Base-by-base conservation (phyloP, 2,888 invertebrate genomes). In the Lycophotia porphyrea region DNA sequence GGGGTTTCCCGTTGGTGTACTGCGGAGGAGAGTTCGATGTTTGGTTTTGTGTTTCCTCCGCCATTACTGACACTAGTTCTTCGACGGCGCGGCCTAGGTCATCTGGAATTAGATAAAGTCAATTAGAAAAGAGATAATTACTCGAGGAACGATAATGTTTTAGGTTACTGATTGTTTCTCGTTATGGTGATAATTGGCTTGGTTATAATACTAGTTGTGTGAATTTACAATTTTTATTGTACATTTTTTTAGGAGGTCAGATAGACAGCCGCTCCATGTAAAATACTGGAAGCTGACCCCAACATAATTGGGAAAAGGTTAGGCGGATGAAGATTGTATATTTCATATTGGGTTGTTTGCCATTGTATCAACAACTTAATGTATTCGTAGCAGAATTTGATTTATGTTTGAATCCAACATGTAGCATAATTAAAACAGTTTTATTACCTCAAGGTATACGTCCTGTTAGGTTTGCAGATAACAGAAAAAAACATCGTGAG, bases 81-180 rank as follows among this genome's bases (percentile, higher is more conserved):
- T 98, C 98, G 87, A 99, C 98, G 78, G 98, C 99, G 94, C 98
- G 97, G 76, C 98, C 98, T 86, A 99, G 97, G 95, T 99, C 98
- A 93, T 98, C 98, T 98, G 96, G 67, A 95, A 96, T 87, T 61
- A 79, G 78, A 78, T 74, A 74, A 61, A 47, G 4, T 42, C 9
- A 11, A 60, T 83, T 66, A 69, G 11, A 31, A 39, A 24, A 0
- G 42, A 18, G 1, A 39, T 39, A 1, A 21, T 31, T 9, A 34
- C 15, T 9, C 24, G 5, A n/a, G 36, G 11, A 39, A n/a, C 21
- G 18, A 42, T 34, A 27, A 5, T 18, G 15, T n/a, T 74, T 44
- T 21, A 1, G 2, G 24, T 24, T 39, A 55, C 27, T 18, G 55
- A 31, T 55, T 27, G 2, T 55, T 27, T 55, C 18, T 31, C 3